These are phyloP conservation scores for Oscheius sp. DNA, from an alignment of 2,888 invertebrate species.

Conservation along the genomic window DNA sequence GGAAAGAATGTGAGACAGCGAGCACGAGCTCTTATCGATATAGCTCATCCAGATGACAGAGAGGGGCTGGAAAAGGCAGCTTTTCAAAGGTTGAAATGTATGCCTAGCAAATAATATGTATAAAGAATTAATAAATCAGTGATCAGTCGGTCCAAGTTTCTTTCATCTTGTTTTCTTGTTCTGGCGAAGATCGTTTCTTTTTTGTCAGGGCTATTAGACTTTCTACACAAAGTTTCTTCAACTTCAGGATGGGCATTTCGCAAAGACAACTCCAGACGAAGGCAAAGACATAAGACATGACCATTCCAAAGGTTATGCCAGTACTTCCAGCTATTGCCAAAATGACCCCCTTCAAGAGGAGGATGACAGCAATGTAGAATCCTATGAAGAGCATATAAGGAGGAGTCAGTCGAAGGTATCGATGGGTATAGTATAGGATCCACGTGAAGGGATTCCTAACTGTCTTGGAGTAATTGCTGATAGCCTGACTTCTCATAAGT, in stretches of 20 bases:
- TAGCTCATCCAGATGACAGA: conserved; percentile 88
- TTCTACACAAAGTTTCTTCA: conserved; percentile 10
- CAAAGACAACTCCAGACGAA: conserved; percentile 46
- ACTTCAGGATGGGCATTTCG: conserved; percentile 37
- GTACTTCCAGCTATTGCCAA: conserved; percentile 15
- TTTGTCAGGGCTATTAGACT: background rate
- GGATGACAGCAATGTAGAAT: conserved; percentile 17
- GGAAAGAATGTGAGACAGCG: conserved; percentile 88
- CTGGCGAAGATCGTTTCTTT: too few relatives aligned
- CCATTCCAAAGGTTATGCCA: conserved; percentile 6
- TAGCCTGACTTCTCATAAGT: background rate
- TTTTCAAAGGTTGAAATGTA: conserved; percentile 77
- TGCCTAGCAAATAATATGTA: background rate
- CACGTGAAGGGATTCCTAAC: background rate
- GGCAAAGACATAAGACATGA: conserved; percentile 14
- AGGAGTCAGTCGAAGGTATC: conserved; percentile 22
- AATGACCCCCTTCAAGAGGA: conserved; percentile 1
- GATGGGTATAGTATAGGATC: conserved; percentile 15
- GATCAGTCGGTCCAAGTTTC: background rate
- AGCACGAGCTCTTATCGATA: conserved; percentile 84
- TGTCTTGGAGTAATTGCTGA: background rate
- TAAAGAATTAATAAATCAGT: background rate
- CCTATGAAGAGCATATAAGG: conserved; percentile 25
- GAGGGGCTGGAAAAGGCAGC: conserved; percentile 85
- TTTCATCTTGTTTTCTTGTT: too few relatives aligned